phyloP scores from a whole-genome alignment of 2,888 invertebrate genomes.

The Myathropa florea region DNA sequence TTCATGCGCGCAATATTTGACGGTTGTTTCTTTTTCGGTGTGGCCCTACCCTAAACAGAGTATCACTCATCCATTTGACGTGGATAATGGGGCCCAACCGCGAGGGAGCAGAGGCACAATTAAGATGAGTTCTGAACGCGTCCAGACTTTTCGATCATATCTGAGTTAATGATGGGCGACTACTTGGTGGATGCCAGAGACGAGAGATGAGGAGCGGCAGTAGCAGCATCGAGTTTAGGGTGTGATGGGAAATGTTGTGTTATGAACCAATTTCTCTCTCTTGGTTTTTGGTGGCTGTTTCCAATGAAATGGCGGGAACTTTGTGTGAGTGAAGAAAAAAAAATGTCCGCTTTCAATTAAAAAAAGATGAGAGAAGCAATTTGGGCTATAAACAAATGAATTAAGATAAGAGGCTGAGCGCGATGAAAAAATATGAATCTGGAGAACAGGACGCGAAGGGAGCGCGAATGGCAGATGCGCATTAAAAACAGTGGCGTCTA shows the following conservation, averaged over 20 bases:
- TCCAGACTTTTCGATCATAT: constrained; percentile 36
- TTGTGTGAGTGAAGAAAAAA: neutral
- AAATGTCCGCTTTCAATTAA: constrained; percentile 12
- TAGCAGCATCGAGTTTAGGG: neutral
- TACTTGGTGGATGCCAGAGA: neutral
- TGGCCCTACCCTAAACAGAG: constrained; percentile 41
- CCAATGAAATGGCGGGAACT: neutral
- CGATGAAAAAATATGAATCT: neutral
- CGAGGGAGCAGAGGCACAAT: constrained; percentile 38
- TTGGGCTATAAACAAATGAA: constrained; percentile 31
- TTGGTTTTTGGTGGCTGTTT: neutral
- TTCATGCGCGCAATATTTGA: neutral
- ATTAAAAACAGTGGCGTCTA: neutral
- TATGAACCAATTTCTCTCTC: constrained; percentile 3
- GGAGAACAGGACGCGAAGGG: neutral
- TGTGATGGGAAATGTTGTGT: constrained; percentile 16
- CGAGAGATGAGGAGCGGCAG: neutral
- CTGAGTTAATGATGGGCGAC: constrained; percentile 33
- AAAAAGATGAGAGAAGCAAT: neutral
- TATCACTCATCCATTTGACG: constrained; percentile 45
- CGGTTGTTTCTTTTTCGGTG: neutral
- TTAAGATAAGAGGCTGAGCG: neutral
- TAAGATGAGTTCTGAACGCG: constrained; percentile 35
- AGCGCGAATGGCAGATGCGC: neutral
- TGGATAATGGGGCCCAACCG: constrained; percentile 26